A percentile compares a stretch with the other conserved stretches of the same genome.
Evolutionary conservation across 2,888 invertebrate species (phyloP).

Genomic region (Eutolmus rufibarbis): DNA sequence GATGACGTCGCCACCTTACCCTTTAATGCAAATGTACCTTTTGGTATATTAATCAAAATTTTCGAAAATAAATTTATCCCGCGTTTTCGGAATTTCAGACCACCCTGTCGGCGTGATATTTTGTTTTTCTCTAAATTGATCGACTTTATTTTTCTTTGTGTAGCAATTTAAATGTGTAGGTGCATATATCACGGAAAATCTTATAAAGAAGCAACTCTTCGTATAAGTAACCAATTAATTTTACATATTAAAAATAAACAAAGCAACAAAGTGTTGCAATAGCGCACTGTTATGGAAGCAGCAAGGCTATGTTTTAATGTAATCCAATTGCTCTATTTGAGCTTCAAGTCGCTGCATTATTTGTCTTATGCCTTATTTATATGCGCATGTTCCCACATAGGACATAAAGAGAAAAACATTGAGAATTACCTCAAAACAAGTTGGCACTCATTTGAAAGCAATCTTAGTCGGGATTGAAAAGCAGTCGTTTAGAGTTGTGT

Average conservation of each 20-base stretch:
- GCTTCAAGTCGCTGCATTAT: neutral
- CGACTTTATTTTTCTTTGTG: no score
- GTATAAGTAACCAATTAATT: neutral
- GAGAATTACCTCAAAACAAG: neutral
- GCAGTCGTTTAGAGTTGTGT: neutral
- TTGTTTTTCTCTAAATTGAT: no score
- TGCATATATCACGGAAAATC: no score
- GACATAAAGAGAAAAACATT: neutral
- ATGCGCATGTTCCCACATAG: neutral
- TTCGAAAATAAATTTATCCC: no score
- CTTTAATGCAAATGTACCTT: no score
- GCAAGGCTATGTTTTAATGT: neutral
- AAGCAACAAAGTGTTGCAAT: neutral
- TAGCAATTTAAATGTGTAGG: no score
- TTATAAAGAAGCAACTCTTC: no score
- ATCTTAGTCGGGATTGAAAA: conserved; percentile 37
- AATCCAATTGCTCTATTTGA: neutral
- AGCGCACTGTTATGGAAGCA: neutral
- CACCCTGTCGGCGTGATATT: no score
- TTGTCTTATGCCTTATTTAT: neutral
- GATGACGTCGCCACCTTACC: no score
- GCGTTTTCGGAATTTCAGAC: no score
- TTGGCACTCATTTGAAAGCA: conserved; percentile 26
- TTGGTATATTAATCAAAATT: no score
- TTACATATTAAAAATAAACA: neutral